A percentile compares a stretch with the other conserved stretches of the same genome.
These are phyloP conservation scores for Petrolisthes cinctipes DNA, from an alignment of 2,888 invertebrate species.

Conservation along the genomic window DNA sequence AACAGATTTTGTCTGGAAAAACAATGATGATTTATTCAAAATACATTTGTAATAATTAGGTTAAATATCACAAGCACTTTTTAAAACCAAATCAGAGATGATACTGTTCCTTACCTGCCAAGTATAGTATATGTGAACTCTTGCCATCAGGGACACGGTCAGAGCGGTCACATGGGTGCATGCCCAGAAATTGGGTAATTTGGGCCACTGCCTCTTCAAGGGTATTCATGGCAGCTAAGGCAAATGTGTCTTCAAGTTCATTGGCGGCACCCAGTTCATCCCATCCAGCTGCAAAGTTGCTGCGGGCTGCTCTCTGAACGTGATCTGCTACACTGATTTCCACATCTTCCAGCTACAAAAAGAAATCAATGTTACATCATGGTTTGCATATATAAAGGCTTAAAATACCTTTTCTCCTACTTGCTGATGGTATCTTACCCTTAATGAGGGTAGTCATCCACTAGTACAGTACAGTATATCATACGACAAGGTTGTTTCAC, in stretches of 20 bases:
- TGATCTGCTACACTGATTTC: constrained; percentile 89
- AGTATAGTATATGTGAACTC: constrained; percentile 82
- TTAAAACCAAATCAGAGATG: not conserved
- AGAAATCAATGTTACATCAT: not conserved
- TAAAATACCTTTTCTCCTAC: too few relatives aligned
- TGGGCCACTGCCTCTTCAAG: constrained; percentile 87
- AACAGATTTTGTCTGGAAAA: too few relatives aligned
- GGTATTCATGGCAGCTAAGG: constrained; percentile 82
- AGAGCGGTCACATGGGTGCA: constrained; percentile 86
- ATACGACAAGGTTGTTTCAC: too few relatives aligned
- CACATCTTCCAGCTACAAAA: constrained; percentile 84
- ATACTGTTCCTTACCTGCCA: constrained; percentile 76
- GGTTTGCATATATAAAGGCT: too few relatives aligned
- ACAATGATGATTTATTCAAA: too few relatives aligned
- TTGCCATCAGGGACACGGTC: constrained; percentile 87
- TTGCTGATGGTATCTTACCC: too few relatives aligned
- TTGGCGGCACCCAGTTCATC: constrained; percentile 74
- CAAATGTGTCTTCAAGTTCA: constrained; percentile 93
- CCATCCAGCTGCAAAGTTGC: constrained; percentile 77
- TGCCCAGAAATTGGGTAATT: constrained; percentile 84
- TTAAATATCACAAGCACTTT: too few relatives aligned
- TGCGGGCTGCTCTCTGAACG: constrained; percentile 83
- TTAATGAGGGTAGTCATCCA: too few relatives aligned
- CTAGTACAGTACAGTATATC: too few relatives aligned
- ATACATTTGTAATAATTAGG: too few relatives aligned